Evolutionary conservation across 2,888 invertebrate genomes (phyloP).

Genomic region (Trissoscelio sp.): DNA sequence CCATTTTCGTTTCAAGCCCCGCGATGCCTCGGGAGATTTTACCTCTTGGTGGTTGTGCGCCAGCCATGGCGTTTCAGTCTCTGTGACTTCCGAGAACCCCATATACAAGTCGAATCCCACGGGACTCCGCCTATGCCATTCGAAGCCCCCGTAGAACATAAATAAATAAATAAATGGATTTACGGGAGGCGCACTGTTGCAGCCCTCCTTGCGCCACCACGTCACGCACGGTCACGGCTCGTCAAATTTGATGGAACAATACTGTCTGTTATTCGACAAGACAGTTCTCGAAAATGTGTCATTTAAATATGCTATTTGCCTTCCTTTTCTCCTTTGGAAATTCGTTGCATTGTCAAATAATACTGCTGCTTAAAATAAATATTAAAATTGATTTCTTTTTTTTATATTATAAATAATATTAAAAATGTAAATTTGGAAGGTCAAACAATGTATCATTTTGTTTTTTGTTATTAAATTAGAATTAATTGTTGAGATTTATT

Average conservation of each 20-base stretch:
- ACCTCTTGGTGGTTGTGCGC: constrained; percentile 65
- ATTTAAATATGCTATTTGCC: constrained; percentile 38
- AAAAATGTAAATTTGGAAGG: no score
- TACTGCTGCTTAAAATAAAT: no score
- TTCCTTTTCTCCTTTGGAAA: constrained; percentile 1
- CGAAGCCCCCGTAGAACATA: constrained; percentile 80
- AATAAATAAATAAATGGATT: constrained; percentile 84
- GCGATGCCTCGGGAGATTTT: constrained; percentile 80
- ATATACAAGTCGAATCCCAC: constrained; percentile 75
- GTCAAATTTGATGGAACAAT: constrained; percentile 70
- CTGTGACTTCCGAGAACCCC: constrained; percentile 80
- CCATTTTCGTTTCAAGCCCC: constrained; percentile 82
- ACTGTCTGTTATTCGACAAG: constrained; percentile 57
- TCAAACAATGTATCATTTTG: no score
- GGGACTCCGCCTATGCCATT: constrained; percentile 78
- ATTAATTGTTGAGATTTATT: no score
- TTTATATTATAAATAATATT: no score
- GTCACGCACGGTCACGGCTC: constrained; percentile 69
- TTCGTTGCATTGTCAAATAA: no score
- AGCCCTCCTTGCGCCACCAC: constrained; percentile 40
- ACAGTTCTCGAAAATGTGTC: constrained; percentile 48
- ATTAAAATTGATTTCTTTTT: no score
- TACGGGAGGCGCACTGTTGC: constrained; percentile 73
- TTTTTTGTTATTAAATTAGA: no score
- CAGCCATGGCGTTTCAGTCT: constrained; percentile 71